These are phyloP conservation scores for Phalera bucephala DNA, from an alignment of 2,888 invertebrate genomes.

Conservation along the genomic window DNA sequence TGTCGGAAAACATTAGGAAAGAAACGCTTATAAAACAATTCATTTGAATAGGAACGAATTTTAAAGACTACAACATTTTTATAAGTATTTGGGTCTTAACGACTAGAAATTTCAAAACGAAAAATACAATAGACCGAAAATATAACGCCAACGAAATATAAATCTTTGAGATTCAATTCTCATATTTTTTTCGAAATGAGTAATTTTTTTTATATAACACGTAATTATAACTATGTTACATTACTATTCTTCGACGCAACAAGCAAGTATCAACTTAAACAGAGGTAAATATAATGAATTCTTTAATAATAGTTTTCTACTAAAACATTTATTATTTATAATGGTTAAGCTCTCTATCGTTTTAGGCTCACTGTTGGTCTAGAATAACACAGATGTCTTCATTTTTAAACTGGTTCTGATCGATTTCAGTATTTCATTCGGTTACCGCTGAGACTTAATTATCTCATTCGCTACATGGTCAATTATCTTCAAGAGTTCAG, in stretches of 20 bases:
- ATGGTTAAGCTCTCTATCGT: slow-evolving; percentile 78
- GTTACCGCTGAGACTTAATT: no score
- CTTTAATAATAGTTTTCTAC: slow-evolving; percentile 71
- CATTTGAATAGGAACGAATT: slow-evolving; percentile 68
- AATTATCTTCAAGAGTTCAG: slow-evolving; percentile 48
- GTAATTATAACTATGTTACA: slow-evolving; percentile 66
- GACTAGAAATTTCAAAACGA: slow-evolving; percentile 71
- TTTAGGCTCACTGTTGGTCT: slow-evolving; percentile 73
- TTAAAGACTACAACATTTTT: slow-evolving; percentile 53
- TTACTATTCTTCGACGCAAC: slow-evolving; percentile 63
- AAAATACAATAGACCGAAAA: slow-evolving; percentile 52
- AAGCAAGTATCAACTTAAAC: slow-evolving; percentile 77
- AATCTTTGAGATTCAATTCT: slow-evolving; percentile 50
- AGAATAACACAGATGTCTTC: slow-evolving; percentile 66
- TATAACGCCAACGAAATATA: slow-evolving; percentile 51
- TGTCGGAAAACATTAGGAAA: slow-evolving; percentile 38
- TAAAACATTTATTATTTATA: slow-evolving; percentile 75
- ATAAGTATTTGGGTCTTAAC: slow-evolving; percentile 69
- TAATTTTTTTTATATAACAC: slow-evolving; percentile 47
- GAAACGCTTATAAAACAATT: slow-evolving; percentile 44
- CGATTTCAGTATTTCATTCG: slow-evolving; percentile 15
- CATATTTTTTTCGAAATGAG: slow-evolving; percentile 43
- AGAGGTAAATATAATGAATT: slow-evolving; percentile 75
- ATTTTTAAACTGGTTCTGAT: slow-evolving; percentile 12
- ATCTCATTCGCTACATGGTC: slow-evolving; percentile 19